Evolutionary conservation across 2,113 vertebrate species (phyloP).

Genomic region (Caranx melampygus): DNA sequence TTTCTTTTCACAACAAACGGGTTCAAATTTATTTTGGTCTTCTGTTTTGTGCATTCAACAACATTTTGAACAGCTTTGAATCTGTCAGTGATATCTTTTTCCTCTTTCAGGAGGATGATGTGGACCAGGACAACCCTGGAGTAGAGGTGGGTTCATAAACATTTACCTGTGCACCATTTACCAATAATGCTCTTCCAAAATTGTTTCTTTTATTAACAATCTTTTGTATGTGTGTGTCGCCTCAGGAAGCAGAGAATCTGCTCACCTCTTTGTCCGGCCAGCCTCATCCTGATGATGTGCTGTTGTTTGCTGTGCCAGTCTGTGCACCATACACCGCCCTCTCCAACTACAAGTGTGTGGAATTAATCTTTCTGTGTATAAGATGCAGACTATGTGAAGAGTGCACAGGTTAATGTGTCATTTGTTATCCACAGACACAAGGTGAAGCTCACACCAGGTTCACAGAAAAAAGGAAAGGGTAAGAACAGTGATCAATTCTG

Average conservation of each 20-base stretch:
- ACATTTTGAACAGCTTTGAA: neutral
- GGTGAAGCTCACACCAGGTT: conserved; percentile 96
- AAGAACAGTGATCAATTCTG: conserved; percentile 4
- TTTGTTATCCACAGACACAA: conserved; percentile 86
- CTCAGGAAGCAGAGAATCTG: conserved; percentile 87
- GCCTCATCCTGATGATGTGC: conserved; percentile 91
- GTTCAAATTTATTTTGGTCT: neutral
- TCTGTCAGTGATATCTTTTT: neutral
- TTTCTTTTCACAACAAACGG: too few relatives aligned
- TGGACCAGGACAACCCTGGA: conserved; percentile 89
- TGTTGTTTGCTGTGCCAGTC: conserved; percentile 93
- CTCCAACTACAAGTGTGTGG: conserved; percentile 90
- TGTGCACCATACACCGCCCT: conserved; percentile 95
- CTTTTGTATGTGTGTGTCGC: neutral
- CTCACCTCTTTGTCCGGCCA: conserved; percentile 93
- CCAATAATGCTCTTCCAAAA: neutral
- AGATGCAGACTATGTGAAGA: neutral
- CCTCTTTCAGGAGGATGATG: conserved; percentile 87
- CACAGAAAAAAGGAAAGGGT: conserved; percentile 99
- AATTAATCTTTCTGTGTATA: neutral
- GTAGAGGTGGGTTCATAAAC: conserved; percentile 85
- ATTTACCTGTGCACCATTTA: neutral
- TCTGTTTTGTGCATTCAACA: neutral
- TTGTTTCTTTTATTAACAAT: neutral
- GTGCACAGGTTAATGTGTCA: neutral